phyloP scores from a whole-genome alignment of 2,888 invertebrate species.

The Rhabditophanes sp. region DNA sequence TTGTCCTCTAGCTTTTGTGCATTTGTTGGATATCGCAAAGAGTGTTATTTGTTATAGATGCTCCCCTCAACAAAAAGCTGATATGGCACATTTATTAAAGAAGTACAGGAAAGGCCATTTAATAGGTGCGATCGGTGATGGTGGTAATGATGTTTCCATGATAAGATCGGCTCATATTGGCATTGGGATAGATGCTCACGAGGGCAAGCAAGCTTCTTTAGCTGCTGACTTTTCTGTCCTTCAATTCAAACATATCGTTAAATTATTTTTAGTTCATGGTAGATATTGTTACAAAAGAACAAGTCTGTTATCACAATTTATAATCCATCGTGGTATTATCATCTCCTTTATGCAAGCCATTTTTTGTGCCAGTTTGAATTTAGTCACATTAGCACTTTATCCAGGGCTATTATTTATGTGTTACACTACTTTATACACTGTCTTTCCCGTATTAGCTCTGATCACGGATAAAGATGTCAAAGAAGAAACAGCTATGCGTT shows the following conservation, averaged over 20 bases:
- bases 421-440: conserved; percentile 80
- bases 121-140: conserved; percentile 77
- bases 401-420: conserved; percentile 96
- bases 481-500: conserved; percentile 69
- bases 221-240: conserved; percentile 69
- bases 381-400: conserved; percentile 84
- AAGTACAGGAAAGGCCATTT: conserved; percentile 50
- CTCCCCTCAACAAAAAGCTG: conserved; percentile 17
- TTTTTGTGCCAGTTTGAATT: conserved; percentile 90
- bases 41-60: conserved; percentile 54
- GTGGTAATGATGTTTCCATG: conserved; percentile 91
- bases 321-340: conserved; percentile 81
- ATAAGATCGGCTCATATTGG: conserved; percentile 86
- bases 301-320: conserved; percentile 82
- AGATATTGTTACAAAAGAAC: conserved; percentile 53
- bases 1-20: conserved; percentile 51
- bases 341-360: conserved; percentile 93
- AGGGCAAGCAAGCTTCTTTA: conserved; percentile 50
- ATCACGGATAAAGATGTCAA: conserved; percentile 89
- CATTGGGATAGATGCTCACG: conserved; percentile 51
- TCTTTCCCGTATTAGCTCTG: conserved; percentile 87
- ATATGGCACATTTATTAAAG: conserved; percentile 69
- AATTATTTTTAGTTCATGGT: conserved; percentile 52
- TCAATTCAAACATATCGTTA: conserved; percentile 60
- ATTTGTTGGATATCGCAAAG: conserved; percentile 56